phyloP scores from a whole-genome alignment of 1,140 invertebrate species.

The Orius insidiosus region DNA sequence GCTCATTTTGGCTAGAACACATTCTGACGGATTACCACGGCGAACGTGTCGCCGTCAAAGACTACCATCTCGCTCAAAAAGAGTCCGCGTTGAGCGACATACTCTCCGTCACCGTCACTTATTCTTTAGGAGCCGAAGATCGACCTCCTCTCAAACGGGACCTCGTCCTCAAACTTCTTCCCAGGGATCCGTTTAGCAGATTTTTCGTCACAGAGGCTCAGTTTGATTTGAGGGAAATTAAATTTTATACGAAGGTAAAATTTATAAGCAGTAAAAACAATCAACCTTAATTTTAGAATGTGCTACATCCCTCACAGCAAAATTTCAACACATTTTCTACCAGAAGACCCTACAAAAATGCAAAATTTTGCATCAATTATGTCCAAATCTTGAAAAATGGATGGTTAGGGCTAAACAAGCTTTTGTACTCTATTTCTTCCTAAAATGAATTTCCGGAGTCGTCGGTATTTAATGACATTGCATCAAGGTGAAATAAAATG shows the following conservation, averaged over 20 bases:
- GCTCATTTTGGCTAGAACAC: slow-evolving; percentile 38
- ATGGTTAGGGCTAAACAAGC: no score
- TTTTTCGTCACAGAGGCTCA: slow-evolving; percentile 63
- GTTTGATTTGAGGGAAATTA: slow-evolving; percentile 63
- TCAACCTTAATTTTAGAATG: no score
- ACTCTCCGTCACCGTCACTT: slow-evolving; percentile 36
- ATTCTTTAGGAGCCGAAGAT: slow-evolving; percentile 24
- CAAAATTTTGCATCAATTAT: no score
- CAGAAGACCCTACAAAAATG: no score
- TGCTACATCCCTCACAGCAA: no score
- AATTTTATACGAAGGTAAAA: slow-evolving; percentile 66
- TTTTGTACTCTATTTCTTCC: no score
- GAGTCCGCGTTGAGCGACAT: slow-evolving; percentile 44
- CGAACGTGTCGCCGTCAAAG: slow-evolving; percentile 26
- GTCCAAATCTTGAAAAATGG: no score
- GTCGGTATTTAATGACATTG: no score
- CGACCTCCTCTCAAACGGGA: slow-evolving; percentile 18
- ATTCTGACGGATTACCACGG: slow-evolving; percentile 35
- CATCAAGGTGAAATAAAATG: no score
- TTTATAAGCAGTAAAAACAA: no score
- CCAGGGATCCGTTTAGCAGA: slow-evolving; percentile 51
- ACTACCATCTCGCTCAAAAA: slow-evolving; percentile 23
- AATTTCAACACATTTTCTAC: no score
- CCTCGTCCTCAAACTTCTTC: slow-evolving; percentile 50
- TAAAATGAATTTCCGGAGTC: no score